Percentiles rank a stretch among this genome's conserved stretches.
Conservation (phyloP, 1,140 invertebrate species). For the Drosophila sechellia region DNA sequence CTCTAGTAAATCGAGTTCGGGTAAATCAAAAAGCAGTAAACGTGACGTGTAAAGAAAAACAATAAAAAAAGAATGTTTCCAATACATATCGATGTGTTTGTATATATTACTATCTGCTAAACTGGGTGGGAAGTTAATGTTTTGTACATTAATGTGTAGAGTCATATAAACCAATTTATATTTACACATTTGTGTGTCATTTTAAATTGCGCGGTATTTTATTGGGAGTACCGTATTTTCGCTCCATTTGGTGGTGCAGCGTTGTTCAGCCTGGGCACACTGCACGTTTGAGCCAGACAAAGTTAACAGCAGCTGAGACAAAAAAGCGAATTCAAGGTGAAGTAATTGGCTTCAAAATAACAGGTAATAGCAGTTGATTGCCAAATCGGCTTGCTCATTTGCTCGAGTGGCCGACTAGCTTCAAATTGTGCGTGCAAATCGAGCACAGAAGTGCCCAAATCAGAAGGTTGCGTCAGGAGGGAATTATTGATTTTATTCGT, state of each 20-base stretch:
- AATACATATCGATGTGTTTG: too few species aligned
- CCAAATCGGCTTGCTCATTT: constrained; percentile 20
- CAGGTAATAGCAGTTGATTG: constrained; percentile 60
- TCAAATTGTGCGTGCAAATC: background rate
- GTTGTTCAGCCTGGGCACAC: constrained; percentile 10
- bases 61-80: background rate
- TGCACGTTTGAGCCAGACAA: constrained; percentile 1
- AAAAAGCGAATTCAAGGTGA: constrained; percentile 72
- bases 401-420: constrained; percentile 9
- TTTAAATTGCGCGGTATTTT: background rate
- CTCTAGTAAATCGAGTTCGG: constrained; percentile 27
- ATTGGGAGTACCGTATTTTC: background rate
- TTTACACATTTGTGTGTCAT: too few species aligned
- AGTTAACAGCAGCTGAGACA: constrained; percentile 51
- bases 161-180: too few species aligned
- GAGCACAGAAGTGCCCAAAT: background rate
- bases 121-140: too few species aligned
- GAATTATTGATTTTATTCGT: constrained; percentile 77
- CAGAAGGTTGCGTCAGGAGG: constrained; percentile 25
- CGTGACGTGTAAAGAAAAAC: constrained; percentile 13
- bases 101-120: too few species aligned
- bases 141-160: too few species aligned
- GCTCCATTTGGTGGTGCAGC: background rate
- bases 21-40: constrained; percentile 43
- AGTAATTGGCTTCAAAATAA: constrained; percentile 76